Percentiles rank a stretch among this genome's conserved stretches.
Conservation (phyloP, 2,797 vertebrate genomes). For the Pyrocephalus nanus region DNA sequence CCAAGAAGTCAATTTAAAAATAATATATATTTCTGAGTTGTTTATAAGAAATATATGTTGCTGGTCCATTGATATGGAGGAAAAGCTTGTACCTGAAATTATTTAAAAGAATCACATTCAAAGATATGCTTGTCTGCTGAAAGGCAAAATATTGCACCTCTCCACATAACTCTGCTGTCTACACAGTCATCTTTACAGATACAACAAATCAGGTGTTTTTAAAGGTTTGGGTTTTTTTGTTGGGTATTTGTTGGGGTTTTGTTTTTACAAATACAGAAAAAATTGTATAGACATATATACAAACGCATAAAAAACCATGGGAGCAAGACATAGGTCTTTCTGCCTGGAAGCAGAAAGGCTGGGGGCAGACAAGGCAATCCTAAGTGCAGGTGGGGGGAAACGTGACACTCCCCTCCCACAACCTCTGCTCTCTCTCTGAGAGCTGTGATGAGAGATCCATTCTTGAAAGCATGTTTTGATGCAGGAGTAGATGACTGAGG, state of each 20-base stretch:
- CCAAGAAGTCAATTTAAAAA: not conserved
- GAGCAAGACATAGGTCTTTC: not conserved
- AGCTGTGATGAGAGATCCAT: not conserved
- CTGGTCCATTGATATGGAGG: not conserved
- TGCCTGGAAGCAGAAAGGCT: not conserved
- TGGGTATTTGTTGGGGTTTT: not conserved
- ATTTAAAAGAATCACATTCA: not conserved
- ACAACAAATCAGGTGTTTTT: not conserved
- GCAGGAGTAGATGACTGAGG: not conserved
- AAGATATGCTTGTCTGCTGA: not conserved
- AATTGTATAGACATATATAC: not conserved
- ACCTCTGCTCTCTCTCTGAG: not conserved
- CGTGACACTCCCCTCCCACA: not conserved
- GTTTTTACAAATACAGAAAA: not conserved
- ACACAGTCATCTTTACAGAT: not conserved
- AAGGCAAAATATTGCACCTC: constrained; percentile 11
- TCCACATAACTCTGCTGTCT: not conserved
- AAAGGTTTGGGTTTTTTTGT: rapidly evolving
- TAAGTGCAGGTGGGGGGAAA: not conserved
- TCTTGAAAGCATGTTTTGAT: not conserved
- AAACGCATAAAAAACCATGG: not conserved
- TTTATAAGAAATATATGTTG: constrained; percentile 8
- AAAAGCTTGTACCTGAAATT: constrained; percentile 37
- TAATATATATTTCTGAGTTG: not conserved
- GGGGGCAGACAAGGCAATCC: not conserved